Evolutionary conservation across 2,888 invertebrate species (phyloP).

Genomic region (Diarsia mendica): DNA sequence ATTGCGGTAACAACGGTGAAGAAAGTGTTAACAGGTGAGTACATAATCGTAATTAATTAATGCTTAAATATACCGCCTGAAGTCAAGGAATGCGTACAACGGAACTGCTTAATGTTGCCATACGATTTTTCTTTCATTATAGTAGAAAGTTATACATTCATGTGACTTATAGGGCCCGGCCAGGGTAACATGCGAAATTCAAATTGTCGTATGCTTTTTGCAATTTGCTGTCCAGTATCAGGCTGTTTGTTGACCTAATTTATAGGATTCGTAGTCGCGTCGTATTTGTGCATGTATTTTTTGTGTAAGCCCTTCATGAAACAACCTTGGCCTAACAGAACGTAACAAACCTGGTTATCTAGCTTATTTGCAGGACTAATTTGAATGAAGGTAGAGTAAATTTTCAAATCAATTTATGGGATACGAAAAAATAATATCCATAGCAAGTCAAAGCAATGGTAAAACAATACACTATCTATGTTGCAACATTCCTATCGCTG

Average conservation of each 20-base stretch:
- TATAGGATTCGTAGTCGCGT: too few species aligned
- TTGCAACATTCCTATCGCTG: not conserved
- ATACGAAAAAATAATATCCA: not conserved
- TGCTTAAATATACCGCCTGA: not conserved
- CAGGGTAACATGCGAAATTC: not conserved
- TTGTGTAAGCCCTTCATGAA: not conserved
- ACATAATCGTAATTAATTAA: slow-evolving; percentile 3
- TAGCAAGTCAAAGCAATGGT: not conserved
- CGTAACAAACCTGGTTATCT: not conserved
- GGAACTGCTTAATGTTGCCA: slow-evolving; percentile 30
- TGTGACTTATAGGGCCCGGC: not conserved
- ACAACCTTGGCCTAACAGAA: too few species aligned
- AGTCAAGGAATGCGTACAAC: slow-evolving; percentile 21
- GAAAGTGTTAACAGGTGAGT: slow-evolving; percentile 49
- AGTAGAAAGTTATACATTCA: slow-evolving; percentile 14
- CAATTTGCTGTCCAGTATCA: not conserved
- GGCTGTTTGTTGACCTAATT: not conserved
- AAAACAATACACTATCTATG: not conserved
- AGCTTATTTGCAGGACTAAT: not conserved
- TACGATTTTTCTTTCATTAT: not conserved
- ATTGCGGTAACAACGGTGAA: slow-evolving; percentile 47
- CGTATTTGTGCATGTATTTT: not conserved
- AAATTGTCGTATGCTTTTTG: not conserved
- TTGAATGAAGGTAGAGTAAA: not conserved
- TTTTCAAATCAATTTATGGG: too few species aligned